phyloP scores from a whole-genome alignment of 64 coral and sea anemone species.

The Platygyra sinensis region DNA sequence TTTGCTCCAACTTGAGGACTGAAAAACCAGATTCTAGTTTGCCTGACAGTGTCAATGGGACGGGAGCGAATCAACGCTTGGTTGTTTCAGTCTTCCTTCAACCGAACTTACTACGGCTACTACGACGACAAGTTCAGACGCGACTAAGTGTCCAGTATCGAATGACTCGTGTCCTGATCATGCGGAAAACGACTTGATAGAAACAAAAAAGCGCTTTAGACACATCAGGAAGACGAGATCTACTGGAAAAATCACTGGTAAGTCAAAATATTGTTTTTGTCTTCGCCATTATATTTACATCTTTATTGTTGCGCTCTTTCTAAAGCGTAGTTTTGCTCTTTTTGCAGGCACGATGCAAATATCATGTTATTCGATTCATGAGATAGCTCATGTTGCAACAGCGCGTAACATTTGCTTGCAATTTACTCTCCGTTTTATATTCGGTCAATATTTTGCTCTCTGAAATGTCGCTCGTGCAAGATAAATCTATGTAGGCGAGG shows the following conservation, averaged over 20 bases:
- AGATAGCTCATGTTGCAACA: constrained; percentile 12
- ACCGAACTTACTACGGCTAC: neutral
- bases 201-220: neutral
- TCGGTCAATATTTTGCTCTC: neutral
- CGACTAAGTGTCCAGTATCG: neutral
- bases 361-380: neutral
- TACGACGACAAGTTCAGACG: constrained; percentile 26
- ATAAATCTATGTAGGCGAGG: neutral
- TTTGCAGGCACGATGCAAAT: neutral
- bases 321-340: neutral
- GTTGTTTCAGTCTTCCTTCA: neutral
- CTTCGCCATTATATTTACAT: no score
- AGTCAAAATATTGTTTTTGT: neutral
- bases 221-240: neutral
- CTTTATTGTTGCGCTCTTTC: no score
- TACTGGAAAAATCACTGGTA: constrained; percentile 34
- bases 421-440: neutral
- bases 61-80: neutral
- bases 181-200: neutral
- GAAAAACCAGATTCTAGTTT: neutral
- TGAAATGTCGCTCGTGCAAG: neutral
- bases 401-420: neutral
- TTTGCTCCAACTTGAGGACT: neutral
- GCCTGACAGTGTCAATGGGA: neutral
- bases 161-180: neutral